Percentiles rank a stretch among this genome's conserved stretches.
Conservation (phyloP, 1,140 invertebrate genomes). For the Papilio polytes region DNA sequence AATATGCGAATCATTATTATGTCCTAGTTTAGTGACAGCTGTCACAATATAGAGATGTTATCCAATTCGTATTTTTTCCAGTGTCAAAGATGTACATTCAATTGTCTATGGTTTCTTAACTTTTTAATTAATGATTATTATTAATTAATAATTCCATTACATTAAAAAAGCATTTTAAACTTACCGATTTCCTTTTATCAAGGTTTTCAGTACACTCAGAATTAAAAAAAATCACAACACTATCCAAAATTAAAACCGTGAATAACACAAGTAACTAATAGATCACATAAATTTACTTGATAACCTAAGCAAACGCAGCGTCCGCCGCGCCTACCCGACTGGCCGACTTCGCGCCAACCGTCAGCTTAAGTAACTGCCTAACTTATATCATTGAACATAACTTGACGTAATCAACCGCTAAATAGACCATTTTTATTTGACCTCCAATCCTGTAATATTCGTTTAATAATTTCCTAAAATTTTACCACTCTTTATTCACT, state of each 20-base stretch:
- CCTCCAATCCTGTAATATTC: conserved; percentile 4
- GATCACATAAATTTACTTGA: conserved; percentile 51
- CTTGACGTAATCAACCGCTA: conserved; percentile 36
- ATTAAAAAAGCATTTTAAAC: neutral
- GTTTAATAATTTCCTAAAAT: conserved; percentile 1
- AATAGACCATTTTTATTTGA: conserved; percentile 37
- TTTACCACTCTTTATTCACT: neutral
- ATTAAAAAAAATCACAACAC: conserved; percentile 46
- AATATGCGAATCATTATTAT: too few species aligned
- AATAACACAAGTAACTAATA: conserved; percentile 50
- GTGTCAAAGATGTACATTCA: too few species aligned
- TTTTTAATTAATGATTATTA: too few species aligned
- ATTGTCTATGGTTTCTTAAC: too few species aligned
- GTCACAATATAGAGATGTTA: too few species aligned
- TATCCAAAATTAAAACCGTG: conserved; percentile 20
- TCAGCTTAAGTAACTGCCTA: conserved; percentile 53
- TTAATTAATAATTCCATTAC: neutral
- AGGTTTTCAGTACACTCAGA: conserved; percentile 10
- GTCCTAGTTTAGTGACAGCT: too few species aligned
- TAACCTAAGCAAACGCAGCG: conserved; percentile 46
- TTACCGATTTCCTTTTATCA: conserved; percentile 4
- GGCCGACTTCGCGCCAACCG: conserved; percentile 43
- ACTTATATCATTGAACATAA: conserved; percentile 50
- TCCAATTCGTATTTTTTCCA: too few species aligned
- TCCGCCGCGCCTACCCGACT: conserved; percentile 51